Conservation (phyloP, 1,140 invertebrate species). For the Chionoecetes opilio region DNA sequence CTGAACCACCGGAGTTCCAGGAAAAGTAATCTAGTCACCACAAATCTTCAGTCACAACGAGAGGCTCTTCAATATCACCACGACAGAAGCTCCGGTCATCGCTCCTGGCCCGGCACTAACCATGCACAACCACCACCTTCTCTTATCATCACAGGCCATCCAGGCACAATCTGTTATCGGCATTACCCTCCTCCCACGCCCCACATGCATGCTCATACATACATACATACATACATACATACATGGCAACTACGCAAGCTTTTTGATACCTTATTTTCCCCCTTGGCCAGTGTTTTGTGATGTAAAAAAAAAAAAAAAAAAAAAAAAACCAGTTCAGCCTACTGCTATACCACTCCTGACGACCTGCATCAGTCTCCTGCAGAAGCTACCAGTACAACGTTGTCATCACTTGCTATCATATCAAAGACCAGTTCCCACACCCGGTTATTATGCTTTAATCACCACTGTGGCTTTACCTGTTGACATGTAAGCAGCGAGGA, state of each 20-base stretch:
- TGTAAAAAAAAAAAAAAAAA: too few species aligned
- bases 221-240: too few species aligned
- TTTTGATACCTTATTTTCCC: too few species aligned
- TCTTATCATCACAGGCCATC: neutral
- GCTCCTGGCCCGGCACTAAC: neutral
- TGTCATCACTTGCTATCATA: constrained; percentile 48
- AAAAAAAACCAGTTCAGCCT: constrained; percentile 1
- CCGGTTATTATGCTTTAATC: constrained; percentile 49
- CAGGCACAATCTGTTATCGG: neutral
- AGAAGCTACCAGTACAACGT: neutral
- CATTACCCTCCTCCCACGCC: neutral
- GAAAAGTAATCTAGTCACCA: neutral
- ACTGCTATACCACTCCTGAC: neutral
- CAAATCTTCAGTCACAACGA: neutral
- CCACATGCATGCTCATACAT: too few species aligned
- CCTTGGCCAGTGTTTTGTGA: too few species aligned
- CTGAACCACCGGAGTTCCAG: neutral
- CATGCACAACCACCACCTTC: too few species aligned
- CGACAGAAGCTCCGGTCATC: neutral
- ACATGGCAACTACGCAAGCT: too few species aligned
- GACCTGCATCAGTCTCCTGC: neutral
- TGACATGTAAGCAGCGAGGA: neutral
- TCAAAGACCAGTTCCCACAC: neutral
- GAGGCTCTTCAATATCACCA: neutral
- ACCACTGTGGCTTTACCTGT: neutral